Base-by-base conservation (phyloP, 2,797 vertebrate species). In the Sebastiscus tertius region DNA sequence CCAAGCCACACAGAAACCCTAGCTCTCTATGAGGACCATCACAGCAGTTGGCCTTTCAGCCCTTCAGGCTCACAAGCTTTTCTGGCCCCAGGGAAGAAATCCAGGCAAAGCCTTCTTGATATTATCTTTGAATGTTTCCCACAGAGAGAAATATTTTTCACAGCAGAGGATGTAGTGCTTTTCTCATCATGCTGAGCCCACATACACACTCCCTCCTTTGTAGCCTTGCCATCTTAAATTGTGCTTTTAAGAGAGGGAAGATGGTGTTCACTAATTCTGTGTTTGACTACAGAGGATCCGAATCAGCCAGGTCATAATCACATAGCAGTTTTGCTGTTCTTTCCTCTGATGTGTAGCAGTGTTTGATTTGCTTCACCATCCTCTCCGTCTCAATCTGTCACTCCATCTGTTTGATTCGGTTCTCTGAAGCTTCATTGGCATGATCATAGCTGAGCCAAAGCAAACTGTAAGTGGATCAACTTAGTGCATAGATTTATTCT, bases 361-460 rank as follows among this genome's bases (percentile, higher is more conserved):
- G 52, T 78, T 79, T 75, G 5, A 75, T 54, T 68, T 60, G 8
- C 66, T 79, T 46, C 42, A 52, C 7, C n/a, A 10, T 72, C 27
- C 54, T 75, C 14, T 31, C 52, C 16, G 31, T 24, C 22, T 82
- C 63, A 62, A 73, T 76, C 55, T 74, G 74, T 67, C 65, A 39
- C 26, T 34, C 5, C 27, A 20, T 42, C 68, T 71, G 66, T 65
- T 72, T 69, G 5, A 24, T 26, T 26, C 2, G 24, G 20, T 24
- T 56, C 27, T n/a, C 64, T n/a, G 12, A 26, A 75, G 67, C 55
- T 49, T 75, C 16, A 8, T 8, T 42, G 65, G 58, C 22, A 29
- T 33, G 14, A 72, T 56, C 14, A 55, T 1, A 27, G 6, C 46
- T 14, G 20, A 34, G 71, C 49, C 58, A 64, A 39, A 62, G 68